These are phyloP conservation scores for Thunnus thynnus DNA, from an alignment of 2,113 vertebrate species.

Conservation along the genomic window DNA sequence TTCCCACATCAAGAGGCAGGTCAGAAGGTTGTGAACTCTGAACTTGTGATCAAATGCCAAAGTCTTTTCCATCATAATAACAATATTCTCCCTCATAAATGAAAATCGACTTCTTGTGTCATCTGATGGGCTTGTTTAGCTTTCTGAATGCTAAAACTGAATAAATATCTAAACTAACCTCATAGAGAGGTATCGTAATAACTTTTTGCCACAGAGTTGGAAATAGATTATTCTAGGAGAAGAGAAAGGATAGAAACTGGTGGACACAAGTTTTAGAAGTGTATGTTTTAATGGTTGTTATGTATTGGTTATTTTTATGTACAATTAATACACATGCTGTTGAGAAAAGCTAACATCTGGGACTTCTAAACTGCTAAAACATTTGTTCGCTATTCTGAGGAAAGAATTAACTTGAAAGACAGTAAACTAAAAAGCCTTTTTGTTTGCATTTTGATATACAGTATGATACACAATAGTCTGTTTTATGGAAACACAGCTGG, in stretches of 20 bases:
- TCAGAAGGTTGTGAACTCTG: constrained; percentile 49
- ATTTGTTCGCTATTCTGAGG: too few species aligned
- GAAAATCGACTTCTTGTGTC: constrained; percentile 32
- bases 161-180: neutral
- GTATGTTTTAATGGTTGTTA: too few species aligned
- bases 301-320: too few species aligned
- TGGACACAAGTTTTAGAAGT: too few species aligned
- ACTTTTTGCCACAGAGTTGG: neutral
- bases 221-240: too few species aligned
- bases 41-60: constrained; percentile 25
- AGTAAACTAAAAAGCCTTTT: too few species aligned
- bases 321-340: too few species aligned
- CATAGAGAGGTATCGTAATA: neutral
- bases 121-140: neutral
- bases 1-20: constrained; percentile 41
- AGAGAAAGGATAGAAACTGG: too few species aligned
- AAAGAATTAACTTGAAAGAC: too few species aligned
- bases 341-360: neutral
- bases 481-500: neutral
- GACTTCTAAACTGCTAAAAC: neutral
- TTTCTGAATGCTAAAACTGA: constrained; percentile 4
- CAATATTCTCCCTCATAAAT: constrained; percentile 41
- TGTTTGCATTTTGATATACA: too few species aligned
- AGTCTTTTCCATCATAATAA: constrained; percentile 42
- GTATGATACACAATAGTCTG: too few species aligned